Base-by-base conservation (phyloP, 2,797 vertebrate species). In the Malurus splendens region DNA sequence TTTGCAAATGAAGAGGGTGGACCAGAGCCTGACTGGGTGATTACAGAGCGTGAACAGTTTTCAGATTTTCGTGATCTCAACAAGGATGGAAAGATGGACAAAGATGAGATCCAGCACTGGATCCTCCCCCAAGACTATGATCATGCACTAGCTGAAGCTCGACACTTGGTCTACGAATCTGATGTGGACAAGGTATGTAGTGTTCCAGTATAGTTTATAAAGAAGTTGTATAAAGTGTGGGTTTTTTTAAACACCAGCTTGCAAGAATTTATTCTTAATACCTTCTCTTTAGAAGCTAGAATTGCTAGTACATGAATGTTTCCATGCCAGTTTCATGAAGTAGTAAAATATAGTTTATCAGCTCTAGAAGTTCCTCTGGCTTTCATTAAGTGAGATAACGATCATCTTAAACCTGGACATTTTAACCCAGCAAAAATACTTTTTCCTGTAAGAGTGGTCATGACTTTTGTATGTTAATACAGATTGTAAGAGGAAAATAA, bases 91-190 rank as follows among this genome's bases (percentile, higher is more conserved):
- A 99, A 98, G 91, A 98, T 99, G 98, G 99, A 99, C 94, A 96
- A 96, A 93, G 98, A 99, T 2, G 99, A 99, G 95, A 99, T 99
- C 94, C 98, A 97, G 61, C 98, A 99, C 86, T 99, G 99, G 99
- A 99, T 99, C 92, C 98, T 99, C 85, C 99, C 99, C 4, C 98
- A 99, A 44, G 99, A 99, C 95, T 99, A 99, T 9, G 99, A 99
- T 95, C 99, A 99, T 0, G 99, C 99, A 2, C 98, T 98, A 87
- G 99, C 99, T 0, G 99, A 99, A 96, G 99, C 99, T 87, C 97
- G 98, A 79, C 99, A 99, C 85, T 97, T 99, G 78, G 98, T 99
- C 38, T 98, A 99, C 0, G 99, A 99, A 96, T 99, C 99, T 0
- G 99, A 99, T 94, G 96, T 96, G 70, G 97, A 99, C 96, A 99